A percentile compares a stretch with the other conserved stretches of the same genome.
phyloP scores from a whole-genome alignment of 2,888 invertebrate species.

The Drosophila kokeensis region DNA sequence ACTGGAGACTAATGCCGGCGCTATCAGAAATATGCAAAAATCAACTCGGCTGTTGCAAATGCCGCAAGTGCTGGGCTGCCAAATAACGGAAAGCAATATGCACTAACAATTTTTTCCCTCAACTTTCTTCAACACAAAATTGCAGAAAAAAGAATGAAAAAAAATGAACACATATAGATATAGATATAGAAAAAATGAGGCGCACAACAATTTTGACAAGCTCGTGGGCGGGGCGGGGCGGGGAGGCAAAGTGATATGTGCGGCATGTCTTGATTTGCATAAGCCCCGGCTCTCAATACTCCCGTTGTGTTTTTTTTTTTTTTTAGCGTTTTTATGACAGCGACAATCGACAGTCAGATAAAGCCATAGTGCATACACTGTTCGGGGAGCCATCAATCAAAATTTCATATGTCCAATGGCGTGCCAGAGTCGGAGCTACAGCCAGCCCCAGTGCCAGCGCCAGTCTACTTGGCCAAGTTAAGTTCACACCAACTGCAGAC shows the following conservation, averaged over 20 bases:
- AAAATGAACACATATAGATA: not conserved
- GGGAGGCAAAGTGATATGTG: conserved; percentile 61
- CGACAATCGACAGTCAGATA: conserved; percentile 75
- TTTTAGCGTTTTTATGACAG: conserved; percentile 72
- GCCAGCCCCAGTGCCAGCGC: conserved; percentile 1
- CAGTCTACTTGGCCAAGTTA: not conserved
- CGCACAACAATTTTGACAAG: conserved; percentile 67
- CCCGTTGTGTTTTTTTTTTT: not conserved
- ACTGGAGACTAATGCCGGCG: conserved; percentile 74
- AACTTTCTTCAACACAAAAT: conserved; percentile 39
- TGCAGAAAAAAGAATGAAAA: conserved; percentile 8
- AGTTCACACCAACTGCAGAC: conserved; percentile 30
- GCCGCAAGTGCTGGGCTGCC: conserved; percentile 45
- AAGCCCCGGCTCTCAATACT: conserved; percentile 55
- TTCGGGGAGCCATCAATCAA: conserved; percentile 73
- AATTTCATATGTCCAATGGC: conserved; percentile 67
- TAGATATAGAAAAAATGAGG: conserved; percentile 13
- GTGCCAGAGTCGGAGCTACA: conserved; percentile 13
- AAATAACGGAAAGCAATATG: conserved; percentile 69
- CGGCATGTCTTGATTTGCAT: conserved; percentile 79
- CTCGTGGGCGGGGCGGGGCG: not conserved
- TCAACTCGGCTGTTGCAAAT: conserved; percentile 70
- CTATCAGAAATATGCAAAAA: conserved; percentile 77
- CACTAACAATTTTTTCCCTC: conserved; percentile 45
- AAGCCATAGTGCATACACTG: conserved; percentile 49